phyloP scores from a whole-genome alignment of 92 coral and sea anemone species.

The Paragorgia papillata region DNA sequence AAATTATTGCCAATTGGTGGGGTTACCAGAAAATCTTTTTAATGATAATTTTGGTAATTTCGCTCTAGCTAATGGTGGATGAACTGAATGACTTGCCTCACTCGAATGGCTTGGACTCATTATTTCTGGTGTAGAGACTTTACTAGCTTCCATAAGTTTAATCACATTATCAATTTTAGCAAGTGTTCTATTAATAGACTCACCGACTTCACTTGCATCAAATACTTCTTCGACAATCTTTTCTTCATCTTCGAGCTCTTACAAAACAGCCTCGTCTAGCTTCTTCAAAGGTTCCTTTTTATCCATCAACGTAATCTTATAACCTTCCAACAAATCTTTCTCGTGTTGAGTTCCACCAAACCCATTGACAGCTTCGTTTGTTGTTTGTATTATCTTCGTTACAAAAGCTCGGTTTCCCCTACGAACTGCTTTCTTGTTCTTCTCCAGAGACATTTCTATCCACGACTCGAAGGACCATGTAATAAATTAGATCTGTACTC shows the following conservation, averaged over 20 bases:
- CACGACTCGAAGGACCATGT: no score
- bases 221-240: conserved; percentile 15
- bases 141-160: not conserved
- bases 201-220: no score
- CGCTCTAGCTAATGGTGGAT: not conserved
- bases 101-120: not conserved
- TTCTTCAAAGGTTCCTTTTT: conserved; percentile 3
- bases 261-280: conserved; percentile 7
- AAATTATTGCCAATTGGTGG: no score
- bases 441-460: no score
- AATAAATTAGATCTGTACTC: no score
- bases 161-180: conserved; percentile 18
- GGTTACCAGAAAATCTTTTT: conserved; percentile 24
- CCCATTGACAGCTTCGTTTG: not conserved
- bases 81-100: not conserved
- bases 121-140: not conserved
- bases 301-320: conserved; percentile 13
- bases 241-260: conserved; percentile 14
- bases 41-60: conserved; percentile 56
- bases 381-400: conserved; percentile 4
- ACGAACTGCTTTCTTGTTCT: conserved; percentile 24
- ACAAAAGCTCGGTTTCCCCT: conserved; percentile 35
- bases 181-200: conserved; percentile 4
- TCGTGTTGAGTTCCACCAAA: conserved; percentile 7
- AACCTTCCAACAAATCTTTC: conserved; percentile 18